Evolutionary conservation across 1,140 invertebrate genomes (phyloP), one percentile per base, ranked within the genome.

Genomic region (Pantala flavescens): DNA sequence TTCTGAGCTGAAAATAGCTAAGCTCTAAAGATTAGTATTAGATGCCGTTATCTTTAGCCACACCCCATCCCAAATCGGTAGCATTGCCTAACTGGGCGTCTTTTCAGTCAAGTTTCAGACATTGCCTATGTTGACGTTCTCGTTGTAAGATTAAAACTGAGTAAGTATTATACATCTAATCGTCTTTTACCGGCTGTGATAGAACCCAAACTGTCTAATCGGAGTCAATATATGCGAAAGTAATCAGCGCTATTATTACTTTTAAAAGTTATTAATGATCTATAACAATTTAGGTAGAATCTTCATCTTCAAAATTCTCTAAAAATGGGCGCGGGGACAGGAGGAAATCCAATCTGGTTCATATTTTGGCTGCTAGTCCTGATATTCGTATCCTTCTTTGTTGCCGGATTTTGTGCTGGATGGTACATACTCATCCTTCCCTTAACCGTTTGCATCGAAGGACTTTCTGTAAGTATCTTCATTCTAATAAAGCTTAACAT

Each of bases 321-420:
- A 63, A 63, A 49, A 63, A 72, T 72, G 71, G 71, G 71, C 23
- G 19, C 23, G 16, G 71, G 71, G 3, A 14, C 2, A 14, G 71
- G 71, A 2, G 71, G 71, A 3, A 86, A 86, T 82, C 81, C 83
- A 43, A 49, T 90, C 14, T 91, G 88, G 85, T 89, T 88, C 70
- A 84, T 94, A 43, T 84, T 94, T 74, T 94, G 92, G 92, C 84
- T 93, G 0, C 78, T 94, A 10, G 86, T 94, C 74, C 84, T 94
- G n/a, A 86, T 93, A 77, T 86, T 93, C 75, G 81, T 93, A 73
- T 87, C 87, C 14, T 90, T 91, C 80, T 88, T 88, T 81, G 83
- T 93, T 24, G 92, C 90, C 16, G 86, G 86, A 55, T 84, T 94
- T 76, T 91, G 90, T 81, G 90, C 92, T 2, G 85, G 86, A 63